Conservation (phyloP, 2,113 vertebrate genomes). For the Sarotherodon lohbergeri region DNA sequence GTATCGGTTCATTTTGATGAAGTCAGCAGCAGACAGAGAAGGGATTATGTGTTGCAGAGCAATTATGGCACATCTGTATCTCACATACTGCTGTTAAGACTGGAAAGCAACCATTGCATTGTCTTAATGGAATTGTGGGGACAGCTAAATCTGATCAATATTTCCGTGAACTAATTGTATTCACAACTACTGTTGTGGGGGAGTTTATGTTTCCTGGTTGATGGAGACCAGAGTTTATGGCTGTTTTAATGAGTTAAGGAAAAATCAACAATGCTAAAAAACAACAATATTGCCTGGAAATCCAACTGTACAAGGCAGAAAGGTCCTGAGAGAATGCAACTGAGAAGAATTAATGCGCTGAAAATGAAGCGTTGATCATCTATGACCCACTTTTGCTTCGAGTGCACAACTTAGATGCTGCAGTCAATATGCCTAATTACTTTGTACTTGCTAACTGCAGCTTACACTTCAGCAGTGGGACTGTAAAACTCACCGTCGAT, state of each 20-base stretch:
- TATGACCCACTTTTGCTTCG: slow-evolving; percentile 25
- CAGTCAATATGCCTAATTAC: slow-evolving; percentile 62
- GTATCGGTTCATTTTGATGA: slow-evolving; percentile 1
- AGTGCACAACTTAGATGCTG: slow-evolving; percentile 25
- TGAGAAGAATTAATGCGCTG: slow-evolving; percentile 44
- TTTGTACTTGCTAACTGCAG: slow-evolving; percentile 30
- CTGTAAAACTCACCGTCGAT: slow-evolving; percentile 20
- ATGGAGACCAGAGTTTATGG: slow-evolving; percentile 43
- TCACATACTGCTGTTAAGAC: not conserved
- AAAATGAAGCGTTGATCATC: slow-evolving; percentile 39
- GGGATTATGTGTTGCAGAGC: not conserved
- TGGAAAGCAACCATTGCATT: not conserved
- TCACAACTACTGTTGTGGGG: not conserved
- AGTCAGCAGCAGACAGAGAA: not conserved
- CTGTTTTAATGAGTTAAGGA: slow-evolving; percentile 36
- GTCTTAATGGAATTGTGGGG: slow-evolving; percentile 2
- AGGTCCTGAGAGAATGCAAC: slow-evolving; percentile 13
- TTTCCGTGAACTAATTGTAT: slow-evolving; percentile 10
- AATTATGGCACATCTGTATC: slow-evolving; percentile 26
- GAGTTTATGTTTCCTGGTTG: not conserved
- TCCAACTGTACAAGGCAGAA: not conserved
- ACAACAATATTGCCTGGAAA: not conserved
- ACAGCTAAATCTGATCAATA: slow-evolving; percentile 26
- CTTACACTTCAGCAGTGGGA: slow-evolving; percentile 16
- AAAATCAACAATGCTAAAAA: not conserved